Percentiles rank a stretch among this genome's conserved stretches.
phyloP scores from a whole-genome alignment of 2,888 invertebrate genomes.

The Mythimna vitellina region DNA sequence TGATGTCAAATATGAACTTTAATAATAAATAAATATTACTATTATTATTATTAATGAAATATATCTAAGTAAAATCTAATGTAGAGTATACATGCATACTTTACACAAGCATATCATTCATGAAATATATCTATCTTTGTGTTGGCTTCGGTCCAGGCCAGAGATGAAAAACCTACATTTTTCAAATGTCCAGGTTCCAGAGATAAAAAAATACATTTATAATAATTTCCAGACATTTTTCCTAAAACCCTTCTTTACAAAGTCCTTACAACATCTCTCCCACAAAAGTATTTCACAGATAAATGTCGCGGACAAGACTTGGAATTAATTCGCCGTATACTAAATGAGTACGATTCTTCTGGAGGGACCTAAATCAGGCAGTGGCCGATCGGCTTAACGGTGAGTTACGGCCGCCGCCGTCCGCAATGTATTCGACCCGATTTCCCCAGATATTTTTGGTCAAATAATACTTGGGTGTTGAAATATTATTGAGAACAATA shows the following conservation, averaged over 20 bases:
- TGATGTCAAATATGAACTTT: no score
- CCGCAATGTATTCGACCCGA: conserved; percentile 53
- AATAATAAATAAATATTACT: no score
- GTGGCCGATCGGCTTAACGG: conserved; percentile 61
- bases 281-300: conserved; percentile 35
- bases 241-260: neutral
- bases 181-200: no score
- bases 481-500: neutral
- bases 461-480: conserved; percentile 20
- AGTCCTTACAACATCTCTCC: neutral
- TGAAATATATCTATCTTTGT: no score
- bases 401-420: conserved; percentile 54
- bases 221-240: neutral
- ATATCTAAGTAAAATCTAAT: no score
- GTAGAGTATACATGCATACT: no score
- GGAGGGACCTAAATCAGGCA: conserved; percentile 56
- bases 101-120: no score
- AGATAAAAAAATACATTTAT: no score
- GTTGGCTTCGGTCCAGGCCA: no score
- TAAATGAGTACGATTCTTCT: conserved; percentile 62
- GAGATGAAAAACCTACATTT: no score
- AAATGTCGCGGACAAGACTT: conserved; percentile 63
- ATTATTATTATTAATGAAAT: no score
- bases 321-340: conserved; percentile 66
- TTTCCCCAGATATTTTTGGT: conserved; percentile 34